Conservation (phyloP, 2,888 invertebrate species). For the Aphodius granarius region DNA sequence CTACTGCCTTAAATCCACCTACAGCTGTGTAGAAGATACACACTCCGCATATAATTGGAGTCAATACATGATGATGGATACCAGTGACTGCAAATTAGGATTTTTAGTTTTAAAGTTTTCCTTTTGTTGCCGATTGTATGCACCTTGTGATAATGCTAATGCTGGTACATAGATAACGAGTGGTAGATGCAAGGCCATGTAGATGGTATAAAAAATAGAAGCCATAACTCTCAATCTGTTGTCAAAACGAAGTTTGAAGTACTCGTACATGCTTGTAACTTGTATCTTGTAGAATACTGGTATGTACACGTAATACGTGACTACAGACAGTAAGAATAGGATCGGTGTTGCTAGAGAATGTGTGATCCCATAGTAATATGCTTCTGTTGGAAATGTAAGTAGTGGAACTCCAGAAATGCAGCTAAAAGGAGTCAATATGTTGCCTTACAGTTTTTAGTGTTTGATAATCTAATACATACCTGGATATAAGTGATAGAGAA, state of each 20-base stretch:
- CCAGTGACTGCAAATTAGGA: conserved; percentile 69
- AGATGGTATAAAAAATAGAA: conserved; percentile 62
- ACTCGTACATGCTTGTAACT: conserved; percentile 69
- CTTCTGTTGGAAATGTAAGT: conserved; percentile 73
- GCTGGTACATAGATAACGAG: conserved; percentile 71
- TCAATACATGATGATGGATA: conserved; percentile 64
- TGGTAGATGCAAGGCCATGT: conserved; percentile 62
- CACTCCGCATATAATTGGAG: conserved; percentile 68
- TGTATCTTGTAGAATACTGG: conserved; percentile 72
- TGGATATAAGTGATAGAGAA: conserved; percentile 56
- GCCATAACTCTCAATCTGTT: conserved; percentile 61
- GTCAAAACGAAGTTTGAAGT: conserved; percentile 66
- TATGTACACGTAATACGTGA: conserved; percentile 54
- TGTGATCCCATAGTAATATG: conserved; percentile 71
- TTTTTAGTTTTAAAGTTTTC: too few relatives aligned
- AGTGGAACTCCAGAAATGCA: conserved; percentile 75
- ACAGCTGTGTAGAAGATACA: conserved; percentile 66
- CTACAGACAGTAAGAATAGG: conserved; percentile 44
- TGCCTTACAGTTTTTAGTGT: not conserved
- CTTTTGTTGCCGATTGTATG: too few relatives aligned
- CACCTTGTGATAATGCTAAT: conserved; percentile 63
- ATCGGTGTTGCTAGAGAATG: conserved; percentile 56
- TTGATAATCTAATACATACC: conserved; percentile 54
- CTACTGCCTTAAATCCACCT: conserved; percentile 68
- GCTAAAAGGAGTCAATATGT: conserved; percentile 55